phyloP scores from a whole-genome alignment of 2,888 invertebrate species.

The Clostera curtula region DNA sequence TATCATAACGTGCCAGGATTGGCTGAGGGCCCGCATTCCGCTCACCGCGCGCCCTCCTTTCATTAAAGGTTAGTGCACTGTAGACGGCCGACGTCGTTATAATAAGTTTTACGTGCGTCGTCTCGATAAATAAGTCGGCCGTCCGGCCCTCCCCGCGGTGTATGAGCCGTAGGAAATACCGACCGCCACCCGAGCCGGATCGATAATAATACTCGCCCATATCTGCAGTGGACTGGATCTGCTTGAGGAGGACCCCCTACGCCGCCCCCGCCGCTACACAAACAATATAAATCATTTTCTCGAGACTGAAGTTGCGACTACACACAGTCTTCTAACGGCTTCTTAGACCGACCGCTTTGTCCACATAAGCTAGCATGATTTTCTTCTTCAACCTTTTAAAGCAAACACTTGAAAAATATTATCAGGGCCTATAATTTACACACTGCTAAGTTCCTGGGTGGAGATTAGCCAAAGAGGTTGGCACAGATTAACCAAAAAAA shows the following conservation, averaged over 20 bases:
- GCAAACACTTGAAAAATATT: too few relatives aligned
- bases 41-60: slow-evolving; percentile 39
- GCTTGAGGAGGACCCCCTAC: slow-evolving; percentile 62
- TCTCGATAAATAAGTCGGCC: slow-evolving; percentile 65
- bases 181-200: slow-evolving; percentile 62
- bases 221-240: slow-evolving; percentile 73
- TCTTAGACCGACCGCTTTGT: slow-evolving; percentile 10
- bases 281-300: slow-evolving; percentile 74
- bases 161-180: slow-evolving; percentile 70
- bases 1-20: slow-evolving; percentile 77
- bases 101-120: slow-evolving; percentile 58
- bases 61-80: slow-evolving; percentile 64
- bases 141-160: slow-evolving; percentile 45
- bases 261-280: slow-evolving; percentile 49
- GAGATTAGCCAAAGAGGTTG: too few relatives aligned
- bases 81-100: slow-evolving; percentile 47
- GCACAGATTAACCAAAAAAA: too few relatives aligned
- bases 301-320: slow-evolving; percentile 49
- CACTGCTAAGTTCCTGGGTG: too few relatives aligned
- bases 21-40: slow-evolving; percentile 53
- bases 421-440: too few relatives aligned
- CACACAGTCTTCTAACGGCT: slow-evolving; percentile 38
- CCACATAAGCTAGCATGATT: too few relatives aligned
- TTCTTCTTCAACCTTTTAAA: too few relatives aligned
- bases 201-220: slow-evolving; percentile 75